These are phyloP conservation scores for Pteria penguin DNA, from an alignment of 2,888 invertebrate genomes.

Conservation along the genomic window DNA sequence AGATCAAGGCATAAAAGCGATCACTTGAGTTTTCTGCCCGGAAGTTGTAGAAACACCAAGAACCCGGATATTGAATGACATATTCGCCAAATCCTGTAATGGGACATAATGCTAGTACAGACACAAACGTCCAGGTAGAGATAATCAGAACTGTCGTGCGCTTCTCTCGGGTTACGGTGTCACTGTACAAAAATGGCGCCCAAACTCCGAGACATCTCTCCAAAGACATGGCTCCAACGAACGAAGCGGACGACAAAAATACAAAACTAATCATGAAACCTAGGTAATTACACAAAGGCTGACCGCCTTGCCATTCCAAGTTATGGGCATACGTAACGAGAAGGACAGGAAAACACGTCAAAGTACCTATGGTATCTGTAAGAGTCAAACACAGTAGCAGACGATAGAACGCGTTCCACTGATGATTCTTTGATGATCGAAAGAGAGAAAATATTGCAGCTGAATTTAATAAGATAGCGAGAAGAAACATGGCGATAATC, in stretches of 20 bases:
- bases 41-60: slow-evolving; percentile 42
- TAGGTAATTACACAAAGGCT: slow-evolving; percentile 9
- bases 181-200: slow-evolving; percentile 22
- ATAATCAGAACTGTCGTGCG: neutral
- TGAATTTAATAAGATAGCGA: slow-evolving; percentile 10
- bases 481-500: slow-evolving; percentile 18
- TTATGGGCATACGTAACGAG: slow-evolving; percentile 21
- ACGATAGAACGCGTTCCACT: slow-evolving; percentile 24
- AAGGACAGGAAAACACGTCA: slow-evolving; percentile 24
- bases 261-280: slow-evolving; percentile 28
- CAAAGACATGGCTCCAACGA: slow-evolving; percentile 14
- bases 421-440: slow-evolving; percentile 3
- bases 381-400: slow-evolving; percentile 8
- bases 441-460: slow-evolving; percentile 13
- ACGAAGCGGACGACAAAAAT: slow-evolving; percentile 17
- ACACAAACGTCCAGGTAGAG: slow-evolving; percentile 1
- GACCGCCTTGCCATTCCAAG: slow-evolving; percentile 21
- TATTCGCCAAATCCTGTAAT: slow-evolving; percentile 27
- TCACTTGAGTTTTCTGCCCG: neutral
- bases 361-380: slow-evolving; percentile 8
- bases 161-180: neutral
- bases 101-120: slow-evolving; percentile 17
- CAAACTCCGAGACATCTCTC: slow-evolving; percentile 22
- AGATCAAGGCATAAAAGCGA: slow-evolving; percentile 22
- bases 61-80: slow-evolving; percentile 36